phyloP scores from a whole-genome alignment of 2,113 vertebrate species.

The Brienomyrus brachyistius region DNA sequence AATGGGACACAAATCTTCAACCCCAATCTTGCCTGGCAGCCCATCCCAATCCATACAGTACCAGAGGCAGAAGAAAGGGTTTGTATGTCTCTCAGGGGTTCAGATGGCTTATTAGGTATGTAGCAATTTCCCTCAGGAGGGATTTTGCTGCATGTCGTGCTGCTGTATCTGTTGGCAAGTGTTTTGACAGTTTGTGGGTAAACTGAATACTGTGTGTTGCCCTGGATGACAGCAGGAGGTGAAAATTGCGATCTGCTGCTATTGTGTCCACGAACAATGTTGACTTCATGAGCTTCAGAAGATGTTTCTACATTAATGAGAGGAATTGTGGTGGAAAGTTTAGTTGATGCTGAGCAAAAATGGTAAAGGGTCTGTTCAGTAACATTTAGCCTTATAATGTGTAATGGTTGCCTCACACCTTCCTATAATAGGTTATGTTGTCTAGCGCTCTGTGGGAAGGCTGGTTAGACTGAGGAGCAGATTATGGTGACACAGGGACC shows the following conservation, averaged over 20 bases:
- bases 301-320: too few relatives aligned
- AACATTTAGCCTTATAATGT: not conserved
- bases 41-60: conserved; percentile 88
- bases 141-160: not conserved
- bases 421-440: too few relatives aligned
- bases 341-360: not conserved
- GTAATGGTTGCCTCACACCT: not conserved
- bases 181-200: not conserved
- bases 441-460: not conserved
- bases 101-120: not conserved
- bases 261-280: too few relatives aligned
- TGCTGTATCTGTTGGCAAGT: not conserved
- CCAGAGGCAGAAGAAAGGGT: conserved; percentile 71
- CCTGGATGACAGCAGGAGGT: not conserved
- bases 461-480: not conserved
- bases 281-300: too few relatives aligned
- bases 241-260: too few relatives aligned
- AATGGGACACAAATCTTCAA: conserved; percentile 64
- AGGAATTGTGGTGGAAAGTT: not conserved
- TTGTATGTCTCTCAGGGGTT: conserved; percentile 30
- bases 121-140: not conserved
- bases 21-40: conserved; percentile 79
- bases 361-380: not conserved
- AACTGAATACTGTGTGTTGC: not conserved
- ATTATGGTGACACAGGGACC: not conserved